Conservation (phyloP, 2,797 vertebrate genomes). For the Centroberyx gerrardi region DNA sequence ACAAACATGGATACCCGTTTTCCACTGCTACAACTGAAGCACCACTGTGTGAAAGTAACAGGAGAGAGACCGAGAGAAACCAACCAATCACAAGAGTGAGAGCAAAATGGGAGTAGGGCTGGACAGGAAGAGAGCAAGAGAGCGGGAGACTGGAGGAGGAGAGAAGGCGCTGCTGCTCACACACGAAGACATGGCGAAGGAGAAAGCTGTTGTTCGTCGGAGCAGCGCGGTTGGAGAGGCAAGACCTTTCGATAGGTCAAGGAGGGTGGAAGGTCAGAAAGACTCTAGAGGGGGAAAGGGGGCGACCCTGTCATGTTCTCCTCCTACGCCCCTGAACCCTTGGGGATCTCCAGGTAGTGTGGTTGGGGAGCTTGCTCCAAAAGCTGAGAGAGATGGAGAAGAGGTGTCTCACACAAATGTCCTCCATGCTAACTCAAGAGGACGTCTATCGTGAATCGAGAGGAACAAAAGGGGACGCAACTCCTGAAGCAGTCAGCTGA, state of each 20-base stretch:
- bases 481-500: slow-evolving; percentile 70
- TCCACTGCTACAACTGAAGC: slow-evolving; percentile 99
- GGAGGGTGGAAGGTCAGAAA: slow-evolving; percentile 41
- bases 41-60: slow-evolving; percentile 98
- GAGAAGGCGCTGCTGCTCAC: slow-evolving; percentile 84
- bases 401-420: slow-evolving; percentile 83
- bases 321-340: slow-evolving; percentile 48
- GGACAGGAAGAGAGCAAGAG: slow-evolving; percentile 70
- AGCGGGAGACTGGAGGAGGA: slow-evolving; percentile 59
- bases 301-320: slow-evolving; percentile 63
- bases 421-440: slow-evolving; percentile 84
- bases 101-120: slow-evolving; percentile 72
- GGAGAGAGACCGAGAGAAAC: slow-evolving; percentile 91
- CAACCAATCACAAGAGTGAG: slow-evolving; percentile 87
- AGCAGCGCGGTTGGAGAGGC: slow-evolving; percentile 76
- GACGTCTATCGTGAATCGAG: slow-evolving; percentile 68
- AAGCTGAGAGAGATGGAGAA: slow-evolving; percentile 72
- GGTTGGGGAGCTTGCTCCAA: slow-evolving; percentile 81
- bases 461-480: slow-evolving; percentile 58
- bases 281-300: slow-evolving; percentile 34
- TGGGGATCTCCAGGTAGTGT: slow-evolving; percentile 54
- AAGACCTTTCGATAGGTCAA: slow-evolving; percentile 61
- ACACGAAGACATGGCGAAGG: slow-evolving; percentile 82
- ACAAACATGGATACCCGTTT: slow-evolving; percentile 99
- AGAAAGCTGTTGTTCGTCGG: slow-evolving; percentile 79